phyloP scores from a whole-genome alignment of 2,888 invertebrate genomes.

The Melanchra persicariae region DNA sequence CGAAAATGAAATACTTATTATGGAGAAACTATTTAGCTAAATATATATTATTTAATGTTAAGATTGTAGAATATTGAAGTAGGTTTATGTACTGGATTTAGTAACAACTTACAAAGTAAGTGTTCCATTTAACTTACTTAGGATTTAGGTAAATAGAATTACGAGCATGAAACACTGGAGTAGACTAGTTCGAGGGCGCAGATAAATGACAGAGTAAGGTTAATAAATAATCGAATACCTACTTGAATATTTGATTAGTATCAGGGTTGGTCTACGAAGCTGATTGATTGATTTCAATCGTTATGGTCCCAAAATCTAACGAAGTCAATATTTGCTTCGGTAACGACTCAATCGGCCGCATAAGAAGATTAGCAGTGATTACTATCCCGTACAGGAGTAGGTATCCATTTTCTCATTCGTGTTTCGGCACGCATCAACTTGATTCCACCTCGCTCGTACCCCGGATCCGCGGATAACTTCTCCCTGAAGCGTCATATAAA shows the following conservation, averaged over 20 bases:
- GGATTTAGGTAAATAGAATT: background rate
- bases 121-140: background rate
- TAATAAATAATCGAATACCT: background rate
- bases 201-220: background rate
- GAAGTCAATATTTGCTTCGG: slow-evolving; percentile 46
- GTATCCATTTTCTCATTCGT: slow-evolving; percentile 81
- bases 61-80: slow-evolving; percentile 22
- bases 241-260: background rate
- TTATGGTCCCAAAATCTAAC: slow-evolving; percentile 26
- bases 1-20: slow-evolving; percentile 14
- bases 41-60: slow-evolving; percentile 7
- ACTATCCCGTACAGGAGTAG: slow-evolving; percentile 75
- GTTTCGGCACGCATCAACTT: slow-evolving; percentile 86
- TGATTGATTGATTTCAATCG: slow-evolving; percentile 15
- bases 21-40: slow-evolving; percentile 6
- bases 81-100: slow-evolving; percentile 12
- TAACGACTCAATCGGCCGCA: slow-evolving; percentile 67
- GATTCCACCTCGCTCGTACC: slow-evolving; percentile 86
- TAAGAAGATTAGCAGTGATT: slow-evolving; percentile 78
- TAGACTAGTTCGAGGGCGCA: background rate
- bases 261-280: background rate
- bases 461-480: slow-evolving; percentile 86
- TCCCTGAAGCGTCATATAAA: slow-evolving; percentile 90
- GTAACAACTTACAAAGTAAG: slow-evolving; percentile 20
- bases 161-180: background rate